phyloP scores from a whole-genome alignment of 1,140 invertebrate genomes.

The Propsilocerus akamusi region DNA sequence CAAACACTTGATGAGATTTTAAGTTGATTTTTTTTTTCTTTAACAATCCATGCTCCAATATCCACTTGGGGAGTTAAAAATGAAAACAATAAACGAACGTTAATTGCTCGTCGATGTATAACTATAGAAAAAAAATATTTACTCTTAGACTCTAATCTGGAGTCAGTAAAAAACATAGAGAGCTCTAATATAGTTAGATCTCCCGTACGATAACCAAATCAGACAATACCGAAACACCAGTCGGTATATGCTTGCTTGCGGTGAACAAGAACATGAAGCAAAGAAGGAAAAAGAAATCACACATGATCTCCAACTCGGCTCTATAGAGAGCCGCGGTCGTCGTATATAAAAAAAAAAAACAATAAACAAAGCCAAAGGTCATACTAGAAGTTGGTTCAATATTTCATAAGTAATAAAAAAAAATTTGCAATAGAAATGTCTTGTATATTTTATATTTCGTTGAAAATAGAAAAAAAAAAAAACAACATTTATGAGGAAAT shows the following conservation, averaged over 20 bases:
- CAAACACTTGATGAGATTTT: too few species aligned
- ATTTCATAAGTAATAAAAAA: background rate
- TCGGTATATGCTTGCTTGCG: conserved; percentile 1
- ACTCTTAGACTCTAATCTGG: too few species aligned
- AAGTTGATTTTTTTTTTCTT: too few species aligned
- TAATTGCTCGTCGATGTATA: too few species aligned
- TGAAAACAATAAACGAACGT: too few species aligned
- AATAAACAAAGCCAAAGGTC: conserved; percentile 2
- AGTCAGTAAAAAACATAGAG: too few species aligned
- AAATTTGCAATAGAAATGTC: conserved; percentile 3
- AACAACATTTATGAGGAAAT: background rate
- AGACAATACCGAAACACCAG: too few species aligned
- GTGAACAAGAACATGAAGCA: background rate
- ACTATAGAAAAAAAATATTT: too few species aligned
- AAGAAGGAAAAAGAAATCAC: background rate
- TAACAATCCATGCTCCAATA: too few species aligned
- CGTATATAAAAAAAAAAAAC: background rate
- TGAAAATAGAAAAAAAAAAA: background rate
- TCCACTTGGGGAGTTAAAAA: too few species aligned
- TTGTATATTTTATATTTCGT: background rate
- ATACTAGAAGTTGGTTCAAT: background rate
- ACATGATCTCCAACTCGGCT: background rate
- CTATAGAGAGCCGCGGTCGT: background rate
- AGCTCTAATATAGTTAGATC: too few species aligned
- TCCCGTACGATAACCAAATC: too few species aligned